phyloP scores from a whole-genome alignment of 2,888 invertebrate species.

The Cyrtodaria siliqua region DNA sequence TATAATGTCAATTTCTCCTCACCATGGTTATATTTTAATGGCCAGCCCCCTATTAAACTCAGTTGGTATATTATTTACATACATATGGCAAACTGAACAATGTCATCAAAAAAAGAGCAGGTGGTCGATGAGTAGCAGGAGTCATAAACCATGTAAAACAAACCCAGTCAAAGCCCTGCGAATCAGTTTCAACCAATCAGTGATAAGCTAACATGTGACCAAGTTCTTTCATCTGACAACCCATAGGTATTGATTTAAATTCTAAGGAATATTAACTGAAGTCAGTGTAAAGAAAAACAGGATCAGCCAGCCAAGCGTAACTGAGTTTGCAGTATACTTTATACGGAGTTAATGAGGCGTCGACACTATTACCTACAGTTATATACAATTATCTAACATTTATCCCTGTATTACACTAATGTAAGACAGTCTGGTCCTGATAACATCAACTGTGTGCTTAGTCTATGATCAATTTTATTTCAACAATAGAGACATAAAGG shows the following conservation, averaged over 20 bases:
- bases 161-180: conserved; percentile 36
- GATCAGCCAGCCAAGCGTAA: too few species aligned
- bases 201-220: conserved; percentile 44
- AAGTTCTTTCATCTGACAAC: conserved; percentile 45
- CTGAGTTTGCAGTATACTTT: too few species aligned
- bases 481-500: conserved; percentile 16
- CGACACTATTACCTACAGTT: conserved; percentile 7
- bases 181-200: conserved; percentile 44
- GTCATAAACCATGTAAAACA: conserved; percentile 63
- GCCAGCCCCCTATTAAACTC: conserved; percentile 8
- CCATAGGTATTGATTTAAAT: conserved; percentile 60
- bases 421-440: too few species aligned
- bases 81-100: conserved; percentile 64
- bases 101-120: conserved; percentile 53
- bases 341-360: too few species aligned
- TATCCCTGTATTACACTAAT: too few species aligned
- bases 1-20: too few species aligned
- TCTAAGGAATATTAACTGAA: conserved; percentile 35
- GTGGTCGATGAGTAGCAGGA: conserved; percentile 40
- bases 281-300: not conserved
- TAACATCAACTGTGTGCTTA: too few species aligned
- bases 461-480: conserved; percentile 1
- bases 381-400: not conserved
- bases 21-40: conserved; percentile 14
- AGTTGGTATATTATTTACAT: conserved; percentile 61